These are phyloP conservation scores for Panulirus ornatus DNA, from an alignment of 1,140 invertebrate genomes.

Conservation along the genomic window DNA sequence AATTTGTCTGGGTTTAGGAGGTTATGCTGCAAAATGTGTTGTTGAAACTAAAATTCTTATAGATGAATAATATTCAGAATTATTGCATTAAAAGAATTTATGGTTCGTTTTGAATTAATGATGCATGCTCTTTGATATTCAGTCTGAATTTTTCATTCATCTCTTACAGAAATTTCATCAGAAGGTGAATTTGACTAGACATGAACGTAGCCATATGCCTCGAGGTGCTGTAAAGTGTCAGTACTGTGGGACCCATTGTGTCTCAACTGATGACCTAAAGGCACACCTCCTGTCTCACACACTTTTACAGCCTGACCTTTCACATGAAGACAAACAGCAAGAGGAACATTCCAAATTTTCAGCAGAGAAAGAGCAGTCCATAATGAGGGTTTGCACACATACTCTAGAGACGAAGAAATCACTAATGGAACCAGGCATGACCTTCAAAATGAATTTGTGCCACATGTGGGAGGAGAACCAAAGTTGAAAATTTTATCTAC, in stretches of 20 bases:
- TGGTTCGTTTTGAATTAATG: no score
- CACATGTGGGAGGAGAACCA: neutral
- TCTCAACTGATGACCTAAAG: conserved; percentile 57
- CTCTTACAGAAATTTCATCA: conserved; percentile 62
- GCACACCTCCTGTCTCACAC: conserved; percentile 65
- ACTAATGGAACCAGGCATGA: neutral
- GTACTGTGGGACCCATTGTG: conserved; percentile 47
- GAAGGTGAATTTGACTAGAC: conserved; percentile 53
- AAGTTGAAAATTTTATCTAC: conserved; percentile 16
- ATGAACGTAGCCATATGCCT: conserved; percentile 58
- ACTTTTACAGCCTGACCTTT: conserved; percentile 19
- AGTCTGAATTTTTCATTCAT: neutral
- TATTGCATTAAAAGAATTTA: no score
- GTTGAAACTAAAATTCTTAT: no score
- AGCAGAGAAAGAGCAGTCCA: neutral
- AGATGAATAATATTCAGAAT: no score
- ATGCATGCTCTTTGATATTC: neutral
- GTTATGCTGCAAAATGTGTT: no score
- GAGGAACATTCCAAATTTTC: neutral
- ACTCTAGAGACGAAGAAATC: neutral
- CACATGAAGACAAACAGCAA: conserved; percentile 26
- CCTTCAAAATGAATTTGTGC: neutral
- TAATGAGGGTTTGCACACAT: neutral
- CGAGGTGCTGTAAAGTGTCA: conserved; percentile 63
- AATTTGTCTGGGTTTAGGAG: no score